These are phyloP conservation scores for Huso huso DNA, from an alignment of 2,797 vertebrate genomes.

Conservation along the genomic window DNA sequence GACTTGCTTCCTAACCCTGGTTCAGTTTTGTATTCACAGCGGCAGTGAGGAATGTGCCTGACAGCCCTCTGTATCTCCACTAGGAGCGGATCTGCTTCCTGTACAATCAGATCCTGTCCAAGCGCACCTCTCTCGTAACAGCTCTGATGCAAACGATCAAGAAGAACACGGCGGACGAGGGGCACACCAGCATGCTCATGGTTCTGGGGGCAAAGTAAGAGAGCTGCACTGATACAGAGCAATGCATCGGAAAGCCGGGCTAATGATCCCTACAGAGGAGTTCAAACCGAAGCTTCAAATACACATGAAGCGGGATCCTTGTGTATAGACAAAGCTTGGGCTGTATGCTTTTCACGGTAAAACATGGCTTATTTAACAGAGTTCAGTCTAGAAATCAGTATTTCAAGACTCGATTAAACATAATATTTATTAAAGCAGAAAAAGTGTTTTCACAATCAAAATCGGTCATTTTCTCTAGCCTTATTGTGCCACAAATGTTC, in stretches of 20 bases:
- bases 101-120: constrained; percentile 60
- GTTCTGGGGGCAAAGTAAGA: constrained; percentile 46
- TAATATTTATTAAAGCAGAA: too few species aligned
- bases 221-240: neutral
- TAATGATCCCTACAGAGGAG: neutral
- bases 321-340: neutral
- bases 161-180: constrained; percentile 20
- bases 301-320: neutral
- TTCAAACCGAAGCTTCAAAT: neutral
- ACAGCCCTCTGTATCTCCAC: too few species aligned
- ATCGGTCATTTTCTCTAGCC: too few species aligned
- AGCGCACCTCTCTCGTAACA: constrained; percentile 36
- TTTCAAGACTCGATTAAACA: too few species aligned
- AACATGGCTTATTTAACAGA: too few species aligned
- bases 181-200: constrained; percentile 29
- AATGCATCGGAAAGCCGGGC: neutral
- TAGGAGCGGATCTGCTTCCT: constrained; percentile 72
- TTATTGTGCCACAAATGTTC: too few species aligned
- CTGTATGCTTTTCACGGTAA: neutral
- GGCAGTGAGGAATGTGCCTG: too few species aligned
- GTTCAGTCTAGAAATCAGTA: too few species aligned
- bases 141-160: constrained; percentile 36
- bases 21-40: too few species aligned
- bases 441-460: too few species aligned
- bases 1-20: too few species aligned